Conservation (phyloP, 2,888 invertebrate species). For the Chaetoderma sp. region DNA sequence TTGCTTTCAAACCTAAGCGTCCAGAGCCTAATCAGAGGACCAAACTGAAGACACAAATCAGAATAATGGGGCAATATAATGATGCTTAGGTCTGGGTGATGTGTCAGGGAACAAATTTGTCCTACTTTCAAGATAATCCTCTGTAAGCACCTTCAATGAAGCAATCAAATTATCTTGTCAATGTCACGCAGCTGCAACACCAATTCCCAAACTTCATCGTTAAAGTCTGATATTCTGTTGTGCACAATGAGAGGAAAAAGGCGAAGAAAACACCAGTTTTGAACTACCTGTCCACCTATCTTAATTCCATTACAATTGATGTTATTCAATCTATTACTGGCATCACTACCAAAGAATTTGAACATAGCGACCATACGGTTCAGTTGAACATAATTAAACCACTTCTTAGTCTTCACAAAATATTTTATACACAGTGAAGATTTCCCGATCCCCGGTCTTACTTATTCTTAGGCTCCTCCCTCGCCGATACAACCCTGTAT, state of each 20-base stretch:
- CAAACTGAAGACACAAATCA: slow-evolving; percentile 2
- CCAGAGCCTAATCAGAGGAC: slow-evolving; percentile 5
- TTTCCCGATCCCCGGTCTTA: too few relatives aligned
- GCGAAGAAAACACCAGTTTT: slow-evolving; percentile 4
- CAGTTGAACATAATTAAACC: too few relatives aligned
- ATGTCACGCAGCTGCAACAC: neutral
- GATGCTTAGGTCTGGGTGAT: neutral
- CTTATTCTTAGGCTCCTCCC: too few relatives aligned
- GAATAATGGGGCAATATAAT: slow-evolving; percentile 5
- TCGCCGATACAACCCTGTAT: too few relatives aligned
- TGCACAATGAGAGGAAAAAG: neutral
- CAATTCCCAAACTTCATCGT: neutral
- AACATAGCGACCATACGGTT: too few relatives aligned
- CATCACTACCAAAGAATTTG: too few relatives aligned
- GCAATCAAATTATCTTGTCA: neutral
- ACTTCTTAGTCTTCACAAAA: neutral
- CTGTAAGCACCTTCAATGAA: slow-evolving; percentile 6
- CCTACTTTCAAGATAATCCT: neutral
- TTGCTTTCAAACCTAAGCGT: slow-evolving; percentile 8
- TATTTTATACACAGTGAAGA: slow-evolving; percentile 4
- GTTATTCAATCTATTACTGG: too few relatives aligned
- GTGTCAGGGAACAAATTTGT: neutral
- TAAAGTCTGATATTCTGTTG: neutral
- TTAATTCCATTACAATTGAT: slow-evolving; percentile 5
- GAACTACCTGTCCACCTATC: neutral